phyloP scores from a whole-genome alignment of 2,113 vertebrate genomes.

The Serilophus lunatus region DNA sequence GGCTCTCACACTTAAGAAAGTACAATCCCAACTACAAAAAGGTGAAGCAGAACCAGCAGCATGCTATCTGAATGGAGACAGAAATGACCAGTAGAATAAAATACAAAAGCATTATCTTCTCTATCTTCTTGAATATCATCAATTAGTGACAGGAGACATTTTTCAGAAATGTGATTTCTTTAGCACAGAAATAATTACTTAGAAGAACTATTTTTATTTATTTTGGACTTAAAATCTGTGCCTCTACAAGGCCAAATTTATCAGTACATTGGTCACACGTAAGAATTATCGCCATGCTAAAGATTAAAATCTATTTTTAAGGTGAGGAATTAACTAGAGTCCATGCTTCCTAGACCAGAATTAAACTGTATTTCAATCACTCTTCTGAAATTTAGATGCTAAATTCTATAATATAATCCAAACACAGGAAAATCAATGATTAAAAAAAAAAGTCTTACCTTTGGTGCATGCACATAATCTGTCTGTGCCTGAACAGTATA shows the following conservation, averaged over 20 bases:
- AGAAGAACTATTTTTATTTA: neutral
- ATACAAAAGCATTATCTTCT: neutral
- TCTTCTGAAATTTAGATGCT: neutral
- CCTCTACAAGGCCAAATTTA: neutral
- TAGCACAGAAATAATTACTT: neutral
- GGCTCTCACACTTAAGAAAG: neutral
- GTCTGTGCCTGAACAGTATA: constrained; percentile 98
- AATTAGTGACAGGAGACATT: neutral
- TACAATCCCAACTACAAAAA: neutral
- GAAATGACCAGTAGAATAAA: neutral
- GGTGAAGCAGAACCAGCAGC: neutral
- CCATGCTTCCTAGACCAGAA: neutral
- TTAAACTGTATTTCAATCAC: neutral
- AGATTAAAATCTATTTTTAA: neutral
- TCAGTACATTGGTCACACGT: neutral
- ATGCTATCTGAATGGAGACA: neutral
- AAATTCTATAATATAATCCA: neutral
- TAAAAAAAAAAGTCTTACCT: constrained; percentile 77
- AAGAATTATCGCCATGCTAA: neutral
- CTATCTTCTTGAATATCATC: neutral
- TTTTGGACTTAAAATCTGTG: neutral
- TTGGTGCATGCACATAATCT: constrained; percentile 97
- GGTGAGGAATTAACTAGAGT: neutral
- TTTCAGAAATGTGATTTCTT: neutral
- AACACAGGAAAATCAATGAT: neutral